phyloP scores from a whole-genome alignment of 2,888 invertebrate genomes.

The Matsumyia berberina region DNA sequence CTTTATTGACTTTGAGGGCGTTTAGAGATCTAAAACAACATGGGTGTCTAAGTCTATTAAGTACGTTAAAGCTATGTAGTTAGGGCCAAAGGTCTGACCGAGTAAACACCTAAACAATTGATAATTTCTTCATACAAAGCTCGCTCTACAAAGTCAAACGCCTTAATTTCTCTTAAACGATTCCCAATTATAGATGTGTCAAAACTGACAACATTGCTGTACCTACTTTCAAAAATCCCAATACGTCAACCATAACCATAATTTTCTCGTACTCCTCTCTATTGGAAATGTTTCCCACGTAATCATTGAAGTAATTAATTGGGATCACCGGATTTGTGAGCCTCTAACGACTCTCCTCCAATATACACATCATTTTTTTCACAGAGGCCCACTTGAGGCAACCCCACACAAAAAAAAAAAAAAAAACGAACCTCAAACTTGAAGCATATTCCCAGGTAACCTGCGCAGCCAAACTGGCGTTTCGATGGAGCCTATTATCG shows the following conservation, averaged over 20 bases:
- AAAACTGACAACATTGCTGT: not conserved
- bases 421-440: conserved; percentile 1
- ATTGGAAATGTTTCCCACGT: conserved; percentile 28
- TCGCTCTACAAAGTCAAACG: not conserved
- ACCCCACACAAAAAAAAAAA: conserved; percentile 5
- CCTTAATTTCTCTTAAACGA: not conserved
- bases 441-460: conserved; percentile 43
- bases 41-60: too few species aligned
- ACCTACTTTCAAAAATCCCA: conserved; percentile 5
- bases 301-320: conserved; percentile 40
- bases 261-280: conserved; percentile 3
- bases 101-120: too few species aligned
- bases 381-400: conserved; percentile 14
- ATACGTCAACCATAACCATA: not conserved
- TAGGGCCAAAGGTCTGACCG: too few species aligned
- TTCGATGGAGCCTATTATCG: conserved; percentile 58
- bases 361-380: conserved; percentile 14
- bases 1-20: too few species aligned
- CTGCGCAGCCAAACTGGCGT: conserved; percentile 50
- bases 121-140: not conserved
- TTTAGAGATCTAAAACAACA: too few species aligned
- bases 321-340: conserved; percentile 34
- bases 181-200: not conserved
- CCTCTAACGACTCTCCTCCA: not conserved
- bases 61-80: too few species aligned